phyloP scores from a whole-genome alignment of 2,888 invertebrate genomes.

The Blastobasis lacticolella region DNA sequence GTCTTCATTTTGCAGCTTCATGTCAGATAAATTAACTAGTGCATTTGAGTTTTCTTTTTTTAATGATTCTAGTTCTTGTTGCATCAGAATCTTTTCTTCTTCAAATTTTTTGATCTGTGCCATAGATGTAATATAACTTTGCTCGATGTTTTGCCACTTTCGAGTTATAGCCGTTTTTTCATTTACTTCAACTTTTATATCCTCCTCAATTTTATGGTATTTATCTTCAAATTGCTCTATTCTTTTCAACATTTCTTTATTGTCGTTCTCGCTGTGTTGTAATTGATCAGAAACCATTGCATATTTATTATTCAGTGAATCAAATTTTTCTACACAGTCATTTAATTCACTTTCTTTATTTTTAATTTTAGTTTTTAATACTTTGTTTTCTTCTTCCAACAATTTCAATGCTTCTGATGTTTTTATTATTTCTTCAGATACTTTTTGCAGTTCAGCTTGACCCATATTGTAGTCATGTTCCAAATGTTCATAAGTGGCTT shows the following conservation, averaged over 20 bases:
- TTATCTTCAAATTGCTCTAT: constrained; percentile 2
- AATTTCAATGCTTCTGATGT: constrained; percentile 19
- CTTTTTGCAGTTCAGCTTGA: constrained; percentile 23
- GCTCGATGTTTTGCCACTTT: constrained; percentile 1
- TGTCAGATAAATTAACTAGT: not conserved
- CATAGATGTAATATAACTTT: not conserved
- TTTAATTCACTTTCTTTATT: constrained; percentile 15
- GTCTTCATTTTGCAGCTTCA: not conserved
- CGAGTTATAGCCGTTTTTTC: not conserved
- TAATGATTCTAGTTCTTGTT: not conserved
- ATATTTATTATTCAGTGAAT: constrained; percentile 14
- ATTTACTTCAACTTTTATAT: not conserved
- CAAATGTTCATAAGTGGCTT: constrained; percentile 9
- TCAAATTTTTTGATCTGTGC: not conserved
- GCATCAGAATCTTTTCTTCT: constrained; percentile 1
- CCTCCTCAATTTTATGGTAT: constrained; percentile 2
- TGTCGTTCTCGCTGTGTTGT: constrained; percentile 8
- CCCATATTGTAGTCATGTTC: constrained; percentile 16
- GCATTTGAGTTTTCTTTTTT: too few species aligned
- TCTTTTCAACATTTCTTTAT: not conserved
- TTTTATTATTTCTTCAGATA: constrained; percentile 19
- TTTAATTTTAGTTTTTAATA: constrained; percentile 21
- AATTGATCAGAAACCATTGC: constrained; percentile 14
- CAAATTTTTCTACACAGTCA: constrained; percentile 15
- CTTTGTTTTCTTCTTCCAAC: constrained; percentile 26